Evolutionary conservation across 2,113 vertebrate species (phyloP).

Genomic region (Nanorana parkeri): DNA sequence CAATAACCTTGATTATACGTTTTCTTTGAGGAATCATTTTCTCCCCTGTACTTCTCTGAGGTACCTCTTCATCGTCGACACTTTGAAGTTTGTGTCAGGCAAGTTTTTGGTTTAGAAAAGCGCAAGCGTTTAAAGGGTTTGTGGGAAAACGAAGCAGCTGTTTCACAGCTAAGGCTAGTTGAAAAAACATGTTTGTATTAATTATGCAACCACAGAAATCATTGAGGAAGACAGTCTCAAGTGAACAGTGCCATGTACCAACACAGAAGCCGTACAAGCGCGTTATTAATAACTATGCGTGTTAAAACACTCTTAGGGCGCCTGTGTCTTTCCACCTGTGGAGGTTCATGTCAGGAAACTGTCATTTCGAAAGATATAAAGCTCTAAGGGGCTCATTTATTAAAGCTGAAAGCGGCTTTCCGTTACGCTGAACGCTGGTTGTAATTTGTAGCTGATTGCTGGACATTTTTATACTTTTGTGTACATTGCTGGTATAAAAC

Average conservation of each 20-base stretch:
- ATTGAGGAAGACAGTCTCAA: neutral
- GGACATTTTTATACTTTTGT: too few relatives aligned
- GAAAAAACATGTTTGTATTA: conserved; percentile 9
- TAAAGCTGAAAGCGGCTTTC: too few relatives aligned
- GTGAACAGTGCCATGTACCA: neutral
- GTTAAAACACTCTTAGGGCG: too few relatives aligned
- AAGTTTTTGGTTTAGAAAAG: neutral
- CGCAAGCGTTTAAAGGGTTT: neutral
- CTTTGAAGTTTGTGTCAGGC: neutral
- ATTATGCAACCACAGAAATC: conserved; percentile 18
- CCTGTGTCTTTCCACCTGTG: too few relatives aligned
- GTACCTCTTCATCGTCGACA: neutral
- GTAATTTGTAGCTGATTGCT: too few relatives aligned
- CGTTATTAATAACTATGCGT: too few relatives aligned
- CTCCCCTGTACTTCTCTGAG: neutral
- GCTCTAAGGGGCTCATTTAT: too few relatives aligned
- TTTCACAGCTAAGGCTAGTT: conserved; percentile 7
- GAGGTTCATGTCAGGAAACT: too few relatives aligned
- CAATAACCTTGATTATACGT: neutral
- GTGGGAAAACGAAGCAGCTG: conserved; percentile 8
- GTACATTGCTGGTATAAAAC: too few relatives aligned
- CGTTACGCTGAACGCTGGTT: too few relatives aligned
- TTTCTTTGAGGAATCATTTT: neutral
- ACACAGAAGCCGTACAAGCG: neutral
- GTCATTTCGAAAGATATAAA: too few relatives aligned